Evolutionary conservation across 1,140 invertebrate species (phyloP).

Genomic region (Cydia pomonella): DNA sequence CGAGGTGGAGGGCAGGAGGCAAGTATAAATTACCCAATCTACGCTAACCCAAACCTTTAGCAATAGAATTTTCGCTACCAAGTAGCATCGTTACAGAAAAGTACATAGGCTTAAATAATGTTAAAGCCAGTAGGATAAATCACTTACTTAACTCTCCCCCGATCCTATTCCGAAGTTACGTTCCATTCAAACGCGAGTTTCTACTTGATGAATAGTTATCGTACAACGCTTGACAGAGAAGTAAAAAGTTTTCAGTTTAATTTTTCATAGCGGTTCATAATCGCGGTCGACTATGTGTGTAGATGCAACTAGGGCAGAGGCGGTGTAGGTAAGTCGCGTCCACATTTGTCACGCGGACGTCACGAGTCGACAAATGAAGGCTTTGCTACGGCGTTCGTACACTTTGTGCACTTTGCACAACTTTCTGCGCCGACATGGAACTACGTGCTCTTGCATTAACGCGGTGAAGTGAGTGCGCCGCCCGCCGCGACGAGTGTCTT

Average conservation of each 20-base stretch:
- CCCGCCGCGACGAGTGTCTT: constrained; percentile 67
- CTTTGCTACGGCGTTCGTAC: constrained; percentile 70
- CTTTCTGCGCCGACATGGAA: constrained; percentile 73
- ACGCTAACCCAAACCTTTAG: constrained; percentile 73
- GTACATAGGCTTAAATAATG: constrained; percentile 69
- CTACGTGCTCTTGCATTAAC: constrained; percentile 78
- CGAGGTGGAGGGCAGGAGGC: constrained; percentile 58
- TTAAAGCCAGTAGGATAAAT: constrained; percentile 54
- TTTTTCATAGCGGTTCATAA: constrained; percentile 71
- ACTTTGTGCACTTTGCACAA: constrained; percentile 77
- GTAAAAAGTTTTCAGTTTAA: constrained; percentile 55
- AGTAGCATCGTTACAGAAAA: constrained; percentile 67
- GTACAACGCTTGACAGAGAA: constrained; percentile 18
- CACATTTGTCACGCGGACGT: constrained; percentile 77
- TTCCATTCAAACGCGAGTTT: constrained; percentile 24
- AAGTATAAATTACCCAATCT: constrained; percentile 80
- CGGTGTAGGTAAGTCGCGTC: constrained; percentile 63
- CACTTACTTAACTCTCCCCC: constrained; percentile 44
- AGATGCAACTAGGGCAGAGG: constrained; percentile 39
- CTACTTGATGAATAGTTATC: constrained; percentile 31
- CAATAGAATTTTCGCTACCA: constrained; percentile 72
- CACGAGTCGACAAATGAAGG: constrained; percentile 79
- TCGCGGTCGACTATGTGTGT: constrained; percentile 49
- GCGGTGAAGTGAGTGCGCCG: constrained; percentile 64
- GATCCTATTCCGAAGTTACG: constrained; percentile 33